phyloP scores from a whole-genome alignment of 2,113 vertebrate species.

The Caracal caracal region DNA sequence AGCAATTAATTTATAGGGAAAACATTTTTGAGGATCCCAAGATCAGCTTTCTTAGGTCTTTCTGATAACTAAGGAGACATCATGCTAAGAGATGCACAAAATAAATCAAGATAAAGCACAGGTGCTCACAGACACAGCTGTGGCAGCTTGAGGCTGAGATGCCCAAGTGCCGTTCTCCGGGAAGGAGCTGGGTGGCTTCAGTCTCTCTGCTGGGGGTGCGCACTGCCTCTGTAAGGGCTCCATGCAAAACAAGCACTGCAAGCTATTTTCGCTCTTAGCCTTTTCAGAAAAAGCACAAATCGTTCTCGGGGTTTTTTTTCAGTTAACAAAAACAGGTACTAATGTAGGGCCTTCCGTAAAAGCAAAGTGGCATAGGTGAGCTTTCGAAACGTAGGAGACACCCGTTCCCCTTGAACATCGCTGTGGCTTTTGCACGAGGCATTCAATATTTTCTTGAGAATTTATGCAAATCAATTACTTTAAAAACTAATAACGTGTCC shows the following conservation, averaged over 20 bases:
- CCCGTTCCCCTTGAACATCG: background rate
- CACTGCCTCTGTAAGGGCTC: background rate
- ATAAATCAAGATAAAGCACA: background rate
- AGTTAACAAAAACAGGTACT: background rate
- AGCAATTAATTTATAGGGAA: background rate
- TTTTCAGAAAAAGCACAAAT: background rate
- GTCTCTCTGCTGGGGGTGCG: fast-evolving
- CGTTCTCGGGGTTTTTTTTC: background rate
- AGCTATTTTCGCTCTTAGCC: background rate
- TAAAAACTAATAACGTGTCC: background rate
- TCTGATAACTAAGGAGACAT: background rate
- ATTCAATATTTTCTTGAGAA: conserved; percentile 14
- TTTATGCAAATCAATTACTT: conserved; percentile 42
- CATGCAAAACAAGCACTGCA: background rate
- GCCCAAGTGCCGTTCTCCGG: fast-evolving
- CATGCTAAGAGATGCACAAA: background rate
- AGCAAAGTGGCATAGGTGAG: background rate
- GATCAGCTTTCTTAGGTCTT: background rate
- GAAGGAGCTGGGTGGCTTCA: background rate
- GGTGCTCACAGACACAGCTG: background rate
- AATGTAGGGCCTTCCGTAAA: background rate
- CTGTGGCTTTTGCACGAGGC: background rate
- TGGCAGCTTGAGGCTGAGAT: background rate
- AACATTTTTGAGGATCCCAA: background rate
- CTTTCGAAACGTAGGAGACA: background rate